Conservation (phyloP, 2,113 vertebrate species). For the Daphoenositta chrysoptera region DNA sequence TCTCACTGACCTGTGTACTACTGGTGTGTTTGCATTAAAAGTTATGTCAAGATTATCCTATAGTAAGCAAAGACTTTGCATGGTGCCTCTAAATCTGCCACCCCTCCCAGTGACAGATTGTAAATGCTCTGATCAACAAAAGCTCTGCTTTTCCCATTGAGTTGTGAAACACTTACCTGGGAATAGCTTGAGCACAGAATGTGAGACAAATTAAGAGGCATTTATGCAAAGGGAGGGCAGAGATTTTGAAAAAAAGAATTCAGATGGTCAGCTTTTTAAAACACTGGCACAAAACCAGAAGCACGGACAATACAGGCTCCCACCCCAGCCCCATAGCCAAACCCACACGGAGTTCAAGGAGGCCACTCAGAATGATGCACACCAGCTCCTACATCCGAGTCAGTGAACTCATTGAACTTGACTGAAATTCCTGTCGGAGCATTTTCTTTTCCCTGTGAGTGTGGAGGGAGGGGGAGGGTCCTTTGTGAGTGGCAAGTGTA, state of each 20-base stretch:
- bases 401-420: constrained; percentile 64
- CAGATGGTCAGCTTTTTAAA: not conserved
- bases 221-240: not conserved
- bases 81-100: not conserved
- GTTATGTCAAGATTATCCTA: not conserved
- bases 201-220: not conserved
- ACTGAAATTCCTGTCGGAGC: constrained; percentile 65
- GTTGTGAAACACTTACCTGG: constrained; percentile 22
- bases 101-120: not conserved
- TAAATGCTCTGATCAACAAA: not conserved
- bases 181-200: constrained; percentile 10
- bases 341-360: not conserved
- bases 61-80: not conserved
- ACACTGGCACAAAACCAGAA: not conserved
- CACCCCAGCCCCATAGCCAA: not conserved
- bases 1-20: not conserved
- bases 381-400: not conserved
- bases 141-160: not conserved
- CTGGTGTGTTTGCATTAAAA: not conserved
- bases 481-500: constrained; percentile 93
- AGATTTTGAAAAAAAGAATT: not conserved
- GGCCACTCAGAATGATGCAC: not conserved
- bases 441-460: constrained; percentile 66
- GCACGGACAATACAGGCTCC: not conserved
- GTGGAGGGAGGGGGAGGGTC: constrained; percentile 63